A percentile compares a stretch with the other conserved stretches of the same genome.
These are phyloP conservation scores for Brassicogethes aeneus DNA, from an alignment of 2,888 invertebrate species.

Conservation along the genomic window DNA sequence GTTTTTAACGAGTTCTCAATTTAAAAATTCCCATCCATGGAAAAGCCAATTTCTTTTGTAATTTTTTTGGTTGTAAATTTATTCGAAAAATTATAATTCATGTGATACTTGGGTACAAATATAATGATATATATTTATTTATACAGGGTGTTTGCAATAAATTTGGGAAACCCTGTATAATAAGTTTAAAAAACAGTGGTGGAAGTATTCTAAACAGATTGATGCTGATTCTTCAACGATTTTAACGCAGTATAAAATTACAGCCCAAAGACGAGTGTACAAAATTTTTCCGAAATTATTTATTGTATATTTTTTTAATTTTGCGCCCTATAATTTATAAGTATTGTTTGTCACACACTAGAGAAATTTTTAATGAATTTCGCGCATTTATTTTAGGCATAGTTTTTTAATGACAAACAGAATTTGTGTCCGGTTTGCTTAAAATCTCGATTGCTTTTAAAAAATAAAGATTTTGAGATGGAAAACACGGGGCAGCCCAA, in stretches of 20 bases:
- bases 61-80: not conserved
- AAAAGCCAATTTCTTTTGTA: not conserved
- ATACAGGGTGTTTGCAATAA: too few relatives aligned
- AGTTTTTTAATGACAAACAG: slow-evolving; percentile 8
- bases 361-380: too few relatives aligned
- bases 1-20: not conserved
- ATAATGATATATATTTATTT: too few relatives aligned
- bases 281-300: not conserved
- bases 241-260: not conserved
- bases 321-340: too few relatives aligned
- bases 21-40: not conserved
- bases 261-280: not conserved
- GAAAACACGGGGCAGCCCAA: too few relatives aligned
- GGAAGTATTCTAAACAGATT: not conserved
- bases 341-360: too few relatives aligned
- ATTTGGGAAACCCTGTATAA: too few relatives aligned
- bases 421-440: slow-evolving; percentile 20
- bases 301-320: not conserved
- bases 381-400: not conserved
- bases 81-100: not conserved
- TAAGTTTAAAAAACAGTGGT: slow-evolving; percentile 1
- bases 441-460: slow-evolving; percentile 27
- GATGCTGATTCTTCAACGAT: not conserved
- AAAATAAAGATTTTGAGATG: slow-evolving; percentile 22
- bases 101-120: not conserved